phyloP scores from a whole-genome alignment of 2,888 invertebrate species.

The Urechis unicinctus region DNA sequence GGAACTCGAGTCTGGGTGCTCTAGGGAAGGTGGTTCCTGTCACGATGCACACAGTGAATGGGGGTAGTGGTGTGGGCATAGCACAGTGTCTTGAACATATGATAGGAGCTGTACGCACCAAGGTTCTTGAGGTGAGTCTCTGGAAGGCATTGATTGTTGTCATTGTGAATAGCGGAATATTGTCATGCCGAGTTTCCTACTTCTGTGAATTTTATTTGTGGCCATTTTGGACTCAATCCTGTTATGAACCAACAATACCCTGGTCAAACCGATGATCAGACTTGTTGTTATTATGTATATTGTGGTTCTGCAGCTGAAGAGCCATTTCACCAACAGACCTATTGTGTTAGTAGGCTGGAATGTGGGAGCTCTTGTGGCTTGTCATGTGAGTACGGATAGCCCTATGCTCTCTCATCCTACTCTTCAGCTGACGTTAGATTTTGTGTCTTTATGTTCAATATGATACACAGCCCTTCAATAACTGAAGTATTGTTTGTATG shows the following conservation, averaged over 20 bases:
- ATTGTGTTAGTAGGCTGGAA: slow-evolving; percentile 73
- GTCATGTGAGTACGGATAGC: slow-evolving; percentile 57
- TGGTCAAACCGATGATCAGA: no score
- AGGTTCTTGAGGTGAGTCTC: slow-evolving; percentile 58
- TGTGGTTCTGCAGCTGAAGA: slow-evolving; percentile 57
- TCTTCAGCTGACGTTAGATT: neutral
- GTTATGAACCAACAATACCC: no score
- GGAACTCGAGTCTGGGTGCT: slow-evolving; percentile 63
- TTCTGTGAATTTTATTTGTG: no score
- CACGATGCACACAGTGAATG: slow-evolving; percentile 55
- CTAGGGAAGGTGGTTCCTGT: slow-evolving; percentile 63
- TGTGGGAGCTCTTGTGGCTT: slow-evolving; percentile 68
- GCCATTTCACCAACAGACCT: slow-evolving; percentile 63
- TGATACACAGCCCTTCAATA: no score
- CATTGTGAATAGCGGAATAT: no score
- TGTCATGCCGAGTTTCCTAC: no score
- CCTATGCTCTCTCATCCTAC: neutral
- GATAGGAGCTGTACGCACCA: slow-evolving; percentile 59
- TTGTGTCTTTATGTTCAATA: neutral
- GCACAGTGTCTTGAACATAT: slow-evolving; percentile 51
- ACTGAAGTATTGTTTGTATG: no score
- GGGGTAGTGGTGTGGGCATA: slow-evolving; percentile 33
- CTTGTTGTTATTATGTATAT: no score
- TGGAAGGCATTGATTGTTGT: no score
- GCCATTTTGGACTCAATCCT: no score